These are phyloP conservation scores for Uloborus diversus DNA, from an alignment of 1,140 invertebrate genomes.

Conservation along the genomic window DNA sequence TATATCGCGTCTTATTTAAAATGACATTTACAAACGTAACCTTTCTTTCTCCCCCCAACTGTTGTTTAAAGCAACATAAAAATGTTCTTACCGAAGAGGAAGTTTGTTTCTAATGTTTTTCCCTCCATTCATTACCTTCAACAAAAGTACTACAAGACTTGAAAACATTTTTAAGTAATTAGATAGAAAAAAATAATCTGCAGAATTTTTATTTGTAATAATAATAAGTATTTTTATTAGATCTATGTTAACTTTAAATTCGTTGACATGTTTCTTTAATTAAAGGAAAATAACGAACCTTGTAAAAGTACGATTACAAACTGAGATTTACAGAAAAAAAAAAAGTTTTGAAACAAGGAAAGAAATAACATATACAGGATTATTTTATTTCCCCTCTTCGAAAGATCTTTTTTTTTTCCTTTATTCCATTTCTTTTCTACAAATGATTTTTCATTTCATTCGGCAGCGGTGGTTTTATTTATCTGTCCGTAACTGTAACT, in stretches of 20 bases:
- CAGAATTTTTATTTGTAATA: neutral
- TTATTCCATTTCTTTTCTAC: slow-evolving; percentile 16
- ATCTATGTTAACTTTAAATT: slow-evolving; percentile 38
- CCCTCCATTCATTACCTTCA: too few relatives aligned
- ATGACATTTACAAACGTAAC: too few relatives aligned
- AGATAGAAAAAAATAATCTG: neutral
- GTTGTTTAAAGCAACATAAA: too few relatives aligned
- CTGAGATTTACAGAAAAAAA: slow-evolving; percentile 26
- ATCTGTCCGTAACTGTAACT: slow-evolving; percentile 43
- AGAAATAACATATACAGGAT: slow-evolving; percentile 37
- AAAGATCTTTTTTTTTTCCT: slow-evolving; percentile 1
- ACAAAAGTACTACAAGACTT: neutral
- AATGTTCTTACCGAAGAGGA: too few relatives aligned
- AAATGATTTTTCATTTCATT: slow-evolving; percentile 13
- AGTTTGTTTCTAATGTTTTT: too few relatives aligned
- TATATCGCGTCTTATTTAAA: too few relatives aligned
- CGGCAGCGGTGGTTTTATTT: slow-evolving; percentile 22
- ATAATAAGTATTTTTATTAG: slow-evolving; percentile 33
- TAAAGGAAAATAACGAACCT: slow-evolving; percentile 41
- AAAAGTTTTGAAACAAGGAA: slow-evolving; percentile 30
- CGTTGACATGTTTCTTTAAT: slow-evolving; percentile 47
- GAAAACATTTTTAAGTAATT: slow-evolving; percentile 1
- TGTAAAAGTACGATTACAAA: slow-evolving; percentile 19
- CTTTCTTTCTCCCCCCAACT: too few relatives aligned
- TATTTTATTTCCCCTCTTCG: slow-evolving; percentile 43